Percentiles rank a stretch among this genome's conserved stretches.
Evolutionary conservation across 2,888 invertebrate genomes (phyloP).

Genomic region (Rhogogaster chlorosoma): DNA sequence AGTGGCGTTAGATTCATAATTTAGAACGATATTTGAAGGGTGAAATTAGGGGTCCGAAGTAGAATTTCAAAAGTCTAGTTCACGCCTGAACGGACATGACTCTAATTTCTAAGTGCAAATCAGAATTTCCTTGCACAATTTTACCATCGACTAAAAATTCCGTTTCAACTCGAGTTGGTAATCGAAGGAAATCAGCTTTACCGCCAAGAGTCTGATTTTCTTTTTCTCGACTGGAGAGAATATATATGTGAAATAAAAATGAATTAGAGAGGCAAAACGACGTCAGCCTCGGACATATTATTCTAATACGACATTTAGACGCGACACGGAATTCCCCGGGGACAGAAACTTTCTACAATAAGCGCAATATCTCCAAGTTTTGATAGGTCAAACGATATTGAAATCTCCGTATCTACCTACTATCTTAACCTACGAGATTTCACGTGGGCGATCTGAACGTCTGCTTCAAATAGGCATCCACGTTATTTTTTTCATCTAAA

Average conservation of each 20-base stretch:
- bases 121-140: too few species aligned
- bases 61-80: too few species aligned
- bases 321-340: constrained; percentile 22
- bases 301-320: constrained; percentile 38
- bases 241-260: background rate
- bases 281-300: constrained; percentile 6
- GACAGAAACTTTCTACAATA: constrained; percentile 29
- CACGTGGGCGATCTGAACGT: constrained; percentile 3
- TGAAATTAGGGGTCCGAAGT: too few species aligned
- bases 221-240: too few species aligned
- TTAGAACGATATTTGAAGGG: background rate
- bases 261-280: constrained; percentile 17
- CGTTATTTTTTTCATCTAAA: background rate
- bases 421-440: background rate
- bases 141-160: too few species aligned
- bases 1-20: background rate
- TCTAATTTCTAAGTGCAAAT: too few species aligned
- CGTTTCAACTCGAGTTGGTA: too few species aligned
- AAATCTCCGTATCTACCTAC: background rate
- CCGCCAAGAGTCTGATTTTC: too few species aligned
- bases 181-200: too few species aligned
- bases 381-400: constrained; percentile 28
- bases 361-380: background rate
- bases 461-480: background rate
- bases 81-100: too few species aligned